These are phyloP conservation scores for Asteroscopus sphinx DNA, from an alignment of 2,888 invertebrate species.

Conservation along the genomic window DNA sequence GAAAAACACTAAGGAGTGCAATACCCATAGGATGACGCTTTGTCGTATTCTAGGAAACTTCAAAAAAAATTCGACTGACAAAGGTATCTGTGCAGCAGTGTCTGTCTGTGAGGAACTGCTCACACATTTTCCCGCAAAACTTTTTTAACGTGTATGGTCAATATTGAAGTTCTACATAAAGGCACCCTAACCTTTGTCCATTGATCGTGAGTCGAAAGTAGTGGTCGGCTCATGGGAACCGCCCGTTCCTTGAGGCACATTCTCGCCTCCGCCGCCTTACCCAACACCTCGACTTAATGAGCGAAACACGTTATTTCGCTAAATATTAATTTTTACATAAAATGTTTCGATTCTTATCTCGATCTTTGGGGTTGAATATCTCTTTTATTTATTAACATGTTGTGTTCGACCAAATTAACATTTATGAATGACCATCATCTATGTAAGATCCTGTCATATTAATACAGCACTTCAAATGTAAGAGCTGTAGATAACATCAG, in stretches of 20 bases:
- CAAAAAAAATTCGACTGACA: no score
- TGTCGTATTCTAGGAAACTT: no score
- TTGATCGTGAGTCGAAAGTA: slow-evolving; percentile 65
- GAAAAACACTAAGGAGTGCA: no score
- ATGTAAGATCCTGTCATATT: background rate
- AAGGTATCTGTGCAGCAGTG: no score
- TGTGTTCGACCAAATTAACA: background rate
- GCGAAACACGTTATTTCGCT: slow-evolving; percentile 68
- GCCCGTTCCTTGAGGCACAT: slow-evolving; percentile 76
- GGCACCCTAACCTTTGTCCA: slow-evolving; percentile 28
- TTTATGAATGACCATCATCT: background rate
- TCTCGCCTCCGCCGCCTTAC: slow-evolving; percentile 74
- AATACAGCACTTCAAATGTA: no score
- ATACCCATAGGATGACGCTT: no score
- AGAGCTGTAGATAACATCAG: no score
- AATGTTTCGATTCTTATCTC: slow-evolving; percentile 32
- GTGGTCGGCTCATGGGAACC: slow-evolving; percentile 72
- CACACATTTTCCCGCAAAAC: no score
- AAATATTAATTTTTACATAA: slow-evolving; percentile 58
- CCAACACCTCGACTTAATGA: slow-evolving; percentile 76
- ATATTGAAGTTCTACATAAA: slow-evolving; percentile 17
- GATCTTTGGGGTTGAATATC: slow-evolving; percentile 23
- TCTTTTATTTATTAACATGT: slow-evolving; percentile 12
- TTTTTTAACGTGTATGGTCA: background rate
- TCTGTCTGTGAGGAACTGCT: no score